Evolutionary conservation across 2,113 vertebrate species (phyloP), one percentile per base, ranked within the genome.

Genomic region (Ammodytes marinus): DNA sequence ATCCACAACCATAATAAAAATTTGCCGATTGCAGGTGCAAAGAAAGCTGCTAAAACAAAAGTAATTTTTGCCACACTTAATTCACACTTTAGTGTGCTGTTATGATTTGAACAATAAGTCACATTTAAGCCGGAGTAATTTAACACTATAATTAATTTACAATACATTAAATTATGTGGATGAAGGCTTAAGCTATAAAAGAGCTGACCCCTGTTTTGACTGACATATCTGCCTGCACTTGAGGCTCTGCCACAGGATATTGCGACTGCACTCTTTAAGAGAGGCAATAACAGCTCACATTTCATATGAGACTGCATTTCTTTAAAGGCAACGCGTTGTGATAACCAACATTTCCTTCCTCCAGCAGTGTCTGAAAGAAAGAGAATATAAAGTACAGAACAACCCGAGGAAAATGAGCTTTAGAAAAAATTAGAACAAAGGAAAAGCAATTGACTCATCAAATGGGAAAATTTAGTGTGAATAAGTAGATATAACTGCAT

Each of bases 261-360:
- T 83, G 71, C 69, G 2, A 53, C 80, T 68, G 43, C 59, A 69
- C 67, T 83, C 81, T 87, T 87, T 77, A 78, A 81, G 66, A 85
- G 75, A 69, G 81, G 69, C 86, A 91, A 89, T 88, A 86, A 83
- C 61, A 55, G 86, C 90, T 89, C 63, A 13, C 83, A 66, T 91
- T 87, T 83, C 86, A 86, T 84, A 77, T 53, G 46, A 77, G 76
- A 53, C 82, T 67, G 83, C 60, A 74, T 63, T 78, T 83, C 58
- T 64, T 77, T 67, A 85, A 85, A 82, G 74, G 63, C 8, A 17
- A 19, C 10, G 67, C 59, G 1, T 45, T 4, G 58, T 64, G 79
- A 86, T 73, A 86, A 87, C 58, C 55, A 70, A 78, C 37, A 59
- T 58, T 8, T 52, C 37, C 74, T 63, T 86, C 59, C 53, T 73